Conservation (phyloP, 2,113 vertebrate species). For the Chionomys nivalis region DNA sequence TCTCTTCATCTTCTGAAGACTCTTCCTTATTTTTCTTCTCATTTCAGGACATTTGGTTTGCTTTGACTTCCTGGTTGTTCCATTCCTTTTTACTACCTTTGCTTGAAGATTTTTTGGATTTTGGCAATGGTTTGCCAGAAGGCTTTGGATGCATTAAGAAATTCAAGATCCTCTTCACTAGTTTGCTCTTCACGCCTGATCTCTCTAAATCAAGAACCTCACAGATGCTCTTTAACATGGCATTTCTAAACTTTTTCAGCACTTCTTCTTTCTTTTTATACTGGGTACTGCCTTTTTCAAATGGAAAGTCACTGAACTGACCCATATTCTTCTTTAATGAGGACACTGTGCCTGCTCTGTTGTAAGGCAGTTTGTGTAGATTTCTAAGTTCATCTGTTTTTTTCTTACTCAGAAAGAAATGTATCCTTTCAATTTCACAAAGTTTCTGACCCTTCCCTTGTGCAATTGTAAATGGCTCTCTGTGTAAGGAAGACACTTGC, state of each 20-base stretch:
- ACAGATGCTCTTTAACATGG: slow-evolving; percentile 92
- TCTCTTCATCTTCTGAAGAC: slow-evolving; percentile 84
- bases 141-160: slow-evolving; percentile 86
- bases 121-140: slow-evolving; percentile 85
- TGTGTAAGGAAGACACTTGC: slow-evolving; percentile 91
- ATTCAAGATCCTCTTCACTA: slow-evolving; percentile 92
- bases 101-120: slow-evolving; percentile 87
- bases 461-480: slow-evolving; percentile 92
- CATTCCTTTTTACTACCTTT: slow-evolving; percentile 90
- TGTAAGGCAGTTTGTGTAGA: slow-evolving; percentile 95
- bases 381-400: slow-evolving; percentile 95
- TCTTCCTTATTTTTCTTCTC: slow-evolving; percentile 88
- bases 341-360: slow-evolving; percentile 94
- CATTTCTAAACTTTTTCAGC: slow-evolving; percentile 90
- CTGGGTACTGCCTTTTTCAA: slow-evolving; percentile 92
- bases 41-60: slow-evolving; percentile 92
- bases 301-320: slow-evolving; percentile 44
- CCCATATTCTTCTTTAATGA: background rate
- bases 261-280: slow-evolving; percentile 94
- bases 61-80: slow-evolving; percentile 88
- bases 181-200: slow-evolving; percentile 92
- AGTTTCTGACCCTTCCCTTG: slow-evolving; percentile 95
- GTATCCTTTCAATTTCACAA: slow-evolving; percentile 95
- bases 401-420: slow-evolving; percentile 93
- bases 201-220: slow-evolving; percentile 95